Conservation (phyloP, 1,140 invertebrate species). For the Cotesia chilonis region DNA sequence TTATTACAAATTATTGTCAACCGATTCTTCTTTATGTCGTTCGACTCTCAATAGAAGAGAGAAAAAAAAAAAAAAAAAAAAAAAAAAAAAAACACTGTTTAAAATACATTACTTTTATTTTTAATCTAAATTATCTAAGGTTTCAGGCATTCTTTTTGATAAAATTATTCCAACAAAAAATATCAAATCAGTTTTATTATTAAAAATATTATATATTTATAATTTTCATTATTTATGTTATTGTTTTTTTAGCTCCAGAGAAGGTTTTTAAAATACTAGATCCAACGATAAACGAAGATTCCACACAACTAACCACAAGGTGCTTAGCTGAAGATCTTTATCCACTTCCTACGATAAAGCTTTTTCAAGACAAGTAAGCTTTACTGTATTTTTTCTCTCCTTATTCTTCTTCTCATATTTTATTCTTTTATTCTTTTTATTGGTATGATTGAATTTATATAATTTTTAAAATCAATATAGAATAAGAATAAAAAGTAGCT, state of each 20-base stretch:
- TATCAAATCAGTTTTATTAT: conserved; percentile 24
- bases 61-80: no score
- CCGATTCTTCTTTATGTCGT: not conserved
- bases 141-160: no score
- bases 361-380: conserved; percentile 53
- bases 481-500: not conserved
- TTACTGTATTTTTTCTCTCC: not conserved
- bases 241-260: conserved; percentile 50
- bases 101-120: no score
- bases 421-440: conserved; percentile 5
- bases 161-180: no score
- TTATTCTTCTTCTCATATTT: not conserved
- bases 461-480: not conserved
- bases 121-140: no score
- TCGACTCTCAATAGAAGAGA: no score
- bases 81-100: no score
- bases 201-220: conserved; percentile 30
- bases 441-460: no score
- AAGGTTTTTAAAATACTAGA: conserved; percentile 50
- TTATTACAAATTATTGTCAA: not conserved
- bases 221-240: no score
- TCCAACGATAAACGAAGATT: conserved; percentile 46
- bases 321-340: conserved; percentile 54
- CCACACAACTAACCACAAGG: conserved; percentile 49
- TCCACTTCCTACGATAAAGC: conserved; percentile 51